phyloP scores from a whole-genome alignment of 2,797 vertebrate species.

The Melanotaenia pygmaea region DNA sequence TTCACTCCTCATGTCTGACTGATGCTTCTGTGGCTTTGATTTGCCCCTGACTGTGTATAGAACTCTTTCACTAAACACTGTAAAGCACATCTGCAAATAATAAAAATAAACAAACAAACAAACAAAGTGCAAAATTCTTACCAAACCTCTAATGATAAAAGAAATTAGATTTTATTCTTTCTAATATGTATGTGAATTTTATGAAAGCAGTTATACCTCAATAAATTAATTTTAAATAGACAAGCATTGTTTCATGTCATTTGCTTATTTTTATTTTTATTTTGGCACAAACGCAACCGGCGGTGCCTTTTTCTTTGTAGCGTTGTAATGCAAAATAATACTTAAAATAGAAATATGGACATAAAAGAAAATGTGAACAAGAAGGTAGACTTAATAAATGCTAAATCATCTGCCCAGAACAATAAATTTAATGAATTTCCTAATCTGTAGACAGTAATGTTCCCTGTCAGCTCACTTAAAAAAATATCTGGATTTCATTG shows the following conservation, averaged over 20 bases:
- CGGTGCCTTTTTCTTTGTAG: not conserved
- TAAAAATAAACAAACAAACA: too few relatives aligned
- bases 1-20: slow-evolving; percentile 24
- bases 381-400: not conserved
- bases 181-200: not conserved
- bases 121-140: not conserved
- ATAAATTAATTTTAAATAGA: not conserved
- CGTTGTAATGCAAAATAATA: not conserved
- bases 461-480: not conserved
- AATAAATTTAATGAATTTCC: not conserved
- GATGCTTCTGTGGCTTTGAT: not conserved
- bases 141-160: not conserved
- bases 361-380: not conserved
- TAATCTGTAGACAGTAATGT: not conserved
- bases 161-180: not conserved
- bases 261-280: not conserved
- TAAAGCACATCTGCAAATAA: not conserved
- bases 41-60: slow-evolving; percentile 22
- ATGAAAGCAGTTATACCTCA: not conserved
- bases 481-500: not conserved
- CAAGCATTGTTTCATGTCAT: not conserved
- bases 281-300: not conserved
- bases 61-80: slow-evolving; percentile 30
- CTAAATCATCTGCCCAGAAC: not conserved
- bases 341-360: not conserved